Evolutionary conservation across 1,140 invertebrate species (phyloP).

Genomic region (Cryptotermes secundus): DNA sequence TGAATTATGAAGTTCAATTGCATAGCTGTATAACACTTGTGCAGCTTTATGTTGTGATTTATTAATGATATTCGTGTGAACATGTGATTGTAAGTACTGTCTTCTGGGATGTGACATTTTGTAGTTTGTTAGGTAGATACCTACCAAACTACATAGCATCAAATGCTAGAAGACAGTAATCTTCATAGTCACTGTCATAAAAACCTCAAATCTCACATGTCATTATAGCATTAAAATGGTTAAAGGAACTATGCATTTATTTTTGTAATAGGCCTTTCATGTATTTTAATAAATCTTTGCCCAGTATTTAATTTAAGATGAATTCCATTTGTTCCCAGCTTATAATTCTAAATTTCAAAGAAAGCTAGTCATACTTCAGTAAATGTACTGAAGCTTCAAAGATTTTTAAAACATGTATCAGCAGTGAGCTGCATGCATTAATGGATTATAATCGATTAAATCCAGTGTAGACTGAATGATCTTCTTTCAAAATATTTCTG

Average conservation of each 20-base stretch:
- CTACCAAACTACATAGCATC: no score
- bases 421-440: background rate
- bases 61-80: no score
- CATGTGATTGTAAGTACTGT: no score
- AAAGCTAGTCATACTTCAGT: background rate
- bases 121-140: no score
- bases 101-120: no score
- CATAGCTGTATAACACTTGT: background rate
- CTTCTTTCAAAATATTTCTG: background rate
- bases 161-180: no score
- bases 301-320: background rate
- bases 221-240: background rate
- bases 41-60: background rate
- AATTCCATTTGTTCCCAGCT: background rate
- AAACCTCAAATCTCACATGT: no score
- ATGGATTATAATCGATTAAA: background rate
- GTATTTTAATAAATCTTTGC: background rate
- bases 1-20: background rate
- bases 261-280: background rate
- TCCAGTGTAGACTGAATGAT: background rate
- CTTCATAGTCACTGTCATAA: no score
- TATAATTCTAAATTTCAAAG: background rate
- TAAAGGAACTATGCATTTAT: background rate
- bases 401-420: background rate
- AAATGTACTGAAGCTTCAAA: background rate